A percentile compares a stretch with the other conserved stretches of the same genome.
These are phyloP conservation scores for Incurvaria masculella DNA, from an alignment of 2,888 invertebrate genomes.

Conservation along the genomic window DNA sequence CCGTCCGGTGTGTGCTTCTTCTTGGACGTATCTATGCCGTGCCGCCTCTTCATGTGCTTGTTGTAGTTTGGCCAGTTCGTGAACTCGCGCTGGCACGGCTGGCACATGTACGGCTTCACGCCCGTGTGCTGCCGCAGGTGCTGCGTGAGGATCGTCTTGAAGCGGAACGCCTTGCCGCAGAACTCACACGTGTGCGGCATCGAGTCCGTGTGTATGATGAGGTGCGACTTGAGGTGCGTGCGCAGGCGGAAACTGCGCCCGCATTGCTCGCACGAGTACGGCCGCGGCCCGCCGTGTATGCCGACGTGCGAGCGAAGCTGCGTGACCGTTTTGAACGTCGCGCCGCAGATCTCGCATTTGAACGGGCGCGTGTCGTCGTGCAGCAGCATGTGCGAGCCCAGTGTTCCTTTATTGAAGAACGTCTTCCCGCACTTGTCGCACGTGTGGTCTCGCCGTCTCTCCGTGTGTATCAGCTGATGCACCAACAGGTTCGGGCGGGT, in stretches of 20 bases:
- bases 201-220: conserved; percentile 72
- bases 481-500: conserved; percentile 1
- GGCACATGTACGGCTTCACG: conserved; percentile 69
- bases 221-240: conserved; percentile 70
- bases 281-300: conserved; percentile 44
- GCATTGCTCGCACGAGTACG: conserved; percentile 44
- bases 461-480: conserved; percentile 16
- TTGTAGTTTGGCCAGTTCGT: conserved; percentile 83
- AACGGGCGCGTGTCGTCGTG: conserved; percentile 43
- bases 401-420: conserved; percentile 43
- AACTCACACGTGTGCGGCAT: conserved; percentile 76
- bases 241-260: conserved; percentile 57
- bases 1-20: conserved; percentile 56
- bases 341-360: conserved; percentile 41
- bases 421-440: conserved; percentile 47
- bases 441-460: conserved; percentile 39
- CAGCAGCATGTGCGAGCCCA: conserved; percentile 42
- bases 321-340: conserved; percentile 40
- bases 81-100: conserved; percentile 67
- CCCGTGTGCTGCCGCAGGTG: conserved; percentile 71
- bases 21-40: conserved; percentile 52
- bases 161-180: conserved; percentile 72
- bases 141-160: conserved; percentile 72
- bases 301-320: conserved; percentile 44
- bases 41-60: conserved; percentile 76